phyloP scores from a whole-genome alignment of 1,140 invertebrate genomes.

The Megalonaias nervosa region DNA sequence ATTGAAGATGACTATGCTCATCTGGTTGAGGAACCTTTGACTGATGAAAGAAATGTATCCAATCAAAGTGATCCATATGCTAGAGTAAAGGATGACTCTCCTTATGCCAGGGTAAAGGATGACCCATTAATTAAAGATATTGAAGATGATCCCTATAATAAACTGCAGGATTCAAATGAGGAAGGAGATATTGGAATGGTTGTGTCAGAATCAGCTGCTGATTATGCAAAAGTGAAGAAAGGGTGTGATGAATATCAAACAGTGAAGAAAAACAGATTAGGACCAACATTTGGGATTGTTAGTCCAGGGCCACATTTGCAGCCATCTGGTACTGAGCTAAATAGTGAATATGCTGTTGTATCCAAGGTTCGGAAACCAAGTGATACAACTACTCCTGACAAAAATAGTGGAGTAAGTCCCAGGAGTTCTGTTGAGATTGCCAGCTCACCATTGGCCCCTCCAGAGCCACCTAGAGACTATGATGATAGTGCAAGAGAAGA shows the following conservation, averaged over 20 bases:
- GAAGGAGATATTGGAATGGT: not conserved
- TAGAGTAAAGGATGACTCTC: slow-evolving; percentile 16
- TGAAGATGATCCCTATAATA: slow-evolving; percentile 32
- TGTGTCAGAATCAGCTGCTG: slow-evolving; percentile 17
- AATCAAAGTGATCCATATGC: slow-evolving; percentile 37
- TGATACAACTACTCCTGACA: not conserved
- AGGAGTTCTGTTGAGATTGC: not conserved
- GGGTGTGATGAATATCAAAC: slow-evolving; percentile 22
- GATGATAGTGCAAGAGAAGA: slow-evolving; percentile 10
- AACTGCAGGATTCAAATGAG: slow-evolving; percentile 17
- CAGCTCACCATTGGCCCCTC: not conserved
- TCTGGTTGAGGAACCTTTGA: slow-evolving; percentile 2
- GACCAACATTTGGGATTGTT: not conserved
- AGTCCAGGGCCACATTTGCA: not conserved
- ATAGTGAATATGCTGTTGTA: not conserved
- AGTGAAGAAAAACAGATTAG: slow-evolving; percentile 19
- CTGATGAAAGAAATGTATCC: slow-evolving; percentile 36
- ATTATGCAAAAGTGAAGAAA: slow-evolving; percentile 35
- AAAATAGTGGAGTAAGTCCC: not conserved
- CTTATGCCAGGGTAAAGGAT: no score
- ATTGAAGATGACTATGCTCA: slow-evolving; percentile 17
- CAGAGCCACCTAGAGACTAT: slow-evolving; percentile 32
- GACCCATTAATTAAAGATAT: slow-evolving; percentile 8
- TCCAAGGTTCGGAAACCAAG: not conserved
- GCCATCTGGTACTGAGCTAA: not conserved